Percentiles rank a stretch among this genome's conserved stretches.
Conservation (phyloP, 2,113 vertebrate genomes). For the Heterocephalus glaber region DNA sequence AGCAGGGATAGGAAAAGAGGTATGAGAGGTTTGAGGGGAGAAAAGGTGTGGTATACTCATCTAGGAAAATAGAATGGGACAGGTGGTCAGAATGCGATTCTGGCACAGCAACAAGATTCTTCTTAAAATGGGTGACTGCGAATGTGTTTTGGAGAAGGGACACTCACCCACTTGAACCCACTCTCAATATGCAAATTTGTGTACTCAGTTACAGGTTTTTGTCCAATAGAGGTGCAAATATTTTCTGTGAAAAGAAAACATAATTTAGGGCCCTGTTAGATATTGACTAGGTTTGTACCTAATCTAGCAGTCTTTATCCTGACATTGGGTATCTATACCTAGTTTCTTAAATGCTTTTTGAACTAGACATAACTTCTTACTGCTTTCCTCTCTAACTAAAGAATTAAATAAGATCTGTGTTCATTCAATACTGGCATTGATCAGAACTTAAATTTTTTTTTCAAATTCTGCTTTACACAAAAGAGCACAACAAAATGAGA, state of each 20-base stretch:
- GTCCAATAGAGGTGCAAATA: not conserved
- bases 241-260: not conserved
- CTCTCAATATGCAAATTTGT: not conserved
- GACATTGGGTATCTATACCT: not conserved
- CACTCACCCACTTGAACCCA: not conserved
- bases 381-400: constrained; percentile 17
- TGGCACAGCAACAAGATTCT: not conserved
- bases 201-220: not conserved
- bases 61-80: not conserved
- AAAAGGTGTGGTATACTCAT: not conserved
- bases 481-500: not conserved
- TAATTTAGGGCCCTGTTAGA: not conserved
- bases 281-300: not conserved
- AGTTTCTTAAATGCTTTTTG: not conserved
- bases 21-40: not conserved
- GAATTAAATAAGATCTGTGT: not conserved
- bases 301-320: not conserved
- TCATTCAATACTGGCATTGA: not conserved
- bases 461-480: not conserved
- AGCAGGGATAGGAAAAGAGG: not conserved
- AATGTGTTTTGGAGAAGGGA: not conserved
- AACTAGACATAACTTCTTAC: not conserved
- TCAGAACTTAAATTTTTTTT: not conserved
- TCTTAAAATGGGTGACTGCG: not conserved
- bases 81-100: not conserved